Evolutionary conservation across 2,113 vertebrate species (phyloP), one percentile per base, ranked within the genome.

Genomic region (Sclerurus mexicanus): DNA sequence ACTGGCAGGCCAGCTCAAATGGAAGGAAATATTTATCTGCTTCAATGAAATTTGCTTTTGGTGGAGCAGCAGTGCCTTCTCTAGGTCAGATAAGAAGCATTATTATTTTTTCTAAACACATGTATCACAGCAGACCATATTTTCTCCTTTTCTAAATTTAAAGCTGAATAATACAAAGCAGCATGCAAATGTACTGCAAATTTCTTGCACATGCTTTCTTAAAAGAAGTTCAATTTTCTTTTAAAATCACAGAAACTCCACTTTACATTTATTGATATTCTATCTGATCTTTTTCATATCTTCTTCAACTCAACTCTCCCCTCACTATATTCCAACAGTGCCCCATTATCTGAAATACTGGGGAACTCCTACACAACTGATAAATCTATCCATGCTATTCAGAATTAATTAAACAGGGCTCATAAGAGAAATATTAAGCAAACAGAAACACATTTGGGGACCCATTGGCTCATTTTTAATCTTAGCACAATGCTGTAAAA

Each of bases 1-100:
- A 99, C 96, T 99, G 99, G 96, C 99, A 99, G 37, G 99, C 99
- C 97, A 99, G 95, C 97, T 99, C 99, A 11, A 99, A 99, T 0
- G 99, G 99, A 87, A 99, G 98, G 95, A 99, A 99, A 58, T 99
- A 99, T 94, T 99, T 99, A 98, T 99, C 99, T 3, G 99, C 99
- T 98, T 99, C 99, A 37, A 99, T 99, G 98, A 99, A 99, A 97
- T 99, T 99, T 62, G 98, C 98, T 98, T 98, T 99, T 89, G 99
- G 99, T 53, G 98, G 98, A 83, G 98, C 98, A 39, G 98, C 98
- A 4, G 98, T 98, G 37, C 98, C 98, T 97, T 99, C 98, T 96
- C 99, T 99, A 95, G 62, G 91, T 73, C 73, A 95, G 62, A 68
- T 25, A 85, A 93, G 37, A 72, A 96, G 58, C 53, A 22, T 50